Evolutionary conservation across 2,888 invertebrate genomes (phyloP).

Genomic region (Willowsia nigromaculata): DNA sequence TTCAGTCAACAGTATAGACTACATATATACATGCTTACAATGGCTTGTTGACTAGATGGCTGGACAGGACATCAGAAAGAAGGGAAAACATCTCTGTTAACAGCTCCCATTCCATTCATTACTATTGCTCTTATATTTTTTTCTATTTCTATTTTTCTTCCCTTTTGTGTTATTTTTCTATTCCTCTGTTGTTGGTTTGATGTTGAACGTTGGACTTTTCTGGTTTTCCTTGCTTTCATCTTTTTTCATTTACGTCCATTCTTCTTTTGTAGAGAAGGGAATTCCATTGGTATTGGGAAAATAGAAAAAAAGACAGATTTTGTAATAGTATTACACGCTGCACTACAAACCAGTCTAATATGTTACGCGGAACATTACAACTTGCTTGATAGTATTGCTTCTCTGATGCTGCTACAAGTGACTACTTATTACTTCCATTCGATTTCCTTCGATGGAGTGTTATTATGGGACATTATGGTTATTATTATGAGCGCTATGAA

Average conservation of each 20-base stretch:
- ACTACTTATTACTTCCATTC: constrained; percentile 63
- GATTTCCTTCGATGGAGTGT: constrained; percentile 46
- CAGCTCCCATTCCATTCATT: constrained; percentile 38
- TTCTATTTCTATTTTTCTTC: neutral
- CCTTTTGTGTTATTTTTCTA: neutral
- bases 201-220: neutral
- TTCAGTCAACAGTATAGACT: neutral
- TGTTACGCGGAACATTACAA: neutral
- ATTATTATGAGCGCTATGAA: constrained; percentile 49
- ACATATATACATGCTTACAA: neutral
- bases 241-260: constrained; percentile 10
- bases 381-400: neutral
- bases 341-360: neutral
- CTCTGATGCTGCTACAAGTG: constrained; percentile 24
- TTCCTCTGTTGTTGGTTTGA: neutral
- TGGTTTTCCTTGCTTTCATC: neutral
- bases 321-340: neutral
- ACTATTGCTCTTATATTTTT: neutral
- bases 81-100: constrained; percentile 2
- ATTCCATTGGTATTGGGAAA: neutral
- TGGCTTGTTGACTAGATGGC: neutral
- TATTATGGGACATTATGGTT: constrained; percentile 50
- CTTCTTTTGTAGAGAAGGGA: neutral
- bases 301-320: constrained; percentile 48
- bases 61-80: neutral